phyloP scores from a whole-genome alignment of 2,797 vertebrate species.

The Hafferia zeledoni region DNA sequence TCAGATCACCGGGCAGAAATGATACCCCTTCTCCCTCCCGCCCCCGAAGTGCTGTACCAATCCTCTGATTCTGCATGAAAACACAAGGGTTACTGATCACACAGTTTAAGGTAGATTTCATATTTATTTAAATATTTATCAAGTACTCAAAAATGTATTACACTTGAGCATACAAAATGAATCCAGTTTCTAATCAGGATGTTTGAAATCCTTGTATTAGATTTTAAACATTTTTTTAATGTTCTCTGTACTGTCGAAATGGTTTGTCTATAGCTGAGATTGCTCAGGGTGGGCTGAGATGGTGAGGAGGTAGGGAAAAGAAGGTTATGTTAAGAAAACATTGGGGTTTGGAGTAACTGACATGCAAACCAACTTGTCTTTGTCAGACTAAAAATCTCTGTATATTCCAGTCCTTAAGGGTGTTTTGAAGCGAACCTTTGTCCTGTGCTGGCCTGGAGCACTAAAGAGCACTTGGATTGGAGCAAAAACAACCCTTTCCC shows the following conservation, averaged over 20 bases:
- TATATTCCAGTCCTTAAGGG: conserved; percentile 21
- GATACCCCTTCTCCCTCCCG: neutral
- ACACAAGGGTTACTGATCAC: conserved; percentile 31
- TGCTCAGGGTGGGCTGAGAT: conserved; percentile 44
- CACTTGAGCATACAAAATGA: conserved; percentile 67
- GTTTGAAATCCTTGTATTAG: conserved; percentile 57
- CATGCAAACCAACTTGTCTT: conserved; percentile 57
- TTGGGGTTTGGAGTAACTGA: conserved; percentile 31
- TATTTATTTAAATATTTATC: conserved; percentile 75
- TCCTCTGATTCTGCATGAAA: conserved; percentile 23
- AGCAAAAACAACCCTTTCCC: conserved; percentile 8
- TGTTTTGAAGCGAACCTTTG: conserved; percentile 19
- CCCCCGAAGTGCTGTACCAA: neutral
- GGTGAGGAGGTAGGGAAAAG: conserved; percentile 31
- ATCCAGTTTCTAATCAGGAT: conserved; percentile 65
- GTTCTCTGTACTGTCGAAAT: conserved; percentile 35
- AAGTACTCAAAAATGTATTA: conserved; percentile 67
- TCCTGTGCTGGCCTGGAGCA: conserved; percentile 19
- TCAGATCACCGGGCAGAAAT: neutral
- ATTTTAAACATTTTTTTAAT: conserved; percentile 11
- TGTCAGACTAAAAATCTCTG: conserved; percentile 11
- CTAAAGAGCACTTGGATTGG: neutral
- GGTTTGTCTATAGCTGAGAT: conserved; percentile 39
- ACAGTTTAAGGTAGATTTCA: conserved; percentile 59
- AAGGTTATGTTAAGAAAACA: conserved; percentile 61